Evolutionary conservation across 1,140 invertebrate genomes (phyloP).

Genomic region (Drosophila tsacasi): DNA sequence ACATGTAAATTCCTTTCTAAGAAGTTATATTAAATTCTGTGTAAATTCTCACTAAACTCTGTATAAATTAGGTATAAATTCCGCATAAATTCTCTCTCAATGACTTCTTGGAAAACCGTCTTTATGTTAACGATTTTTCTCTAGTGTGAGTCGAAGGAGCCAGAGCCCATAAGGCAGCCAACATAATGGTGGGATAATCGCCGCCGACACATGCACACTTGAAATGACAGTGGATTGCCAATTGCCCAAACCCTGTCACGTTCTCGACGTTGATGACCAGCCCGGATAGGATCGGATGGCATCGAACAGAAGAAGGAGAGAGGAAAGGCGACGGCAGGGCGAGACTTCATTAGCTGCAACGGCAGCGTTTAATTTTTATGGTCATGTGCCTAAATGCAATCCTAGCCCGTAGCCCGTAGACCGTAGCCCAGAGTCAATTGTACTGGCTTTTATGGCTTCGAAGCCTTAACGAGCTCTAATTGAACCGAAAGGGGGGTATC

Average conservation of each 20-base stretch:
- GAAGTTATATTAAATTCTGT: background rate
- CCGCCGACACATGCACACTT: constrained; percentile 67
- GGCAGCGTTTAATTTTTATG: constrained; percentile 76
- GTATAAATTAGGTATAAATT: constrained; percentile 2
- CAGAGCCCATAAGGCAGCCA: constrained; percentile 3
- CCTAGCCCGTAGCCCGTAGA: background rate
- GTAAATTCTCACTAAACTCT: background rate
- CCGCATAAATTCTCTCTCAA: background rate
- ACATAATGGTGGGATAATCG: constrained; percentile 74
- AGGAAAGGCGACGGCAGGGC: background rate
- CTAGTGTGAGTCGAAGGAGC: constrained; percentile 5
- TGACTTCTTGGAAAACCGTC: constrained; percentile 1
- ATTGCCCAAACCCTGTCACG: constrained; percentile 62
- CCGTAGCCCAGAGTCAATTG: constrained; percentile 39
- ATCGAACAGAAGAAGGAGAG: background rate
- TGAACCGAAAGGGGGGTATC: constrained; percentile 52
- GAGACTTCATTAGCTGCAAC: constrained; percentile 77
- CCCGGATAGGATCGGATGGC: constrained; percentile 11
- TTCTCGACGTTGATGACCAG: constrained; percentile 55
- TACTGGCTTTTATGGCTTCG: constrained; percentile 73
- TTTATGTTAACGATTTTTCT: constrained; percentile 17
- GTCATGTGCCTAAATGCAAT: constrained; percentile 76
- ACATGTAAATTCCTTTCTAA: background rate
- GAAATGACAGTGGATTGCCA: constrained; percentile 68
- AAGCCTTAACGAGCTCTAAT: constrained; percentile 75